A percentile compares a stretch with the other conserved stretches of the same genome.
Evolutionary conservation across 35 echinoderm and acorn worm species (phyloP).

Genomic region (Apostichopus parvimensis): DNA sequence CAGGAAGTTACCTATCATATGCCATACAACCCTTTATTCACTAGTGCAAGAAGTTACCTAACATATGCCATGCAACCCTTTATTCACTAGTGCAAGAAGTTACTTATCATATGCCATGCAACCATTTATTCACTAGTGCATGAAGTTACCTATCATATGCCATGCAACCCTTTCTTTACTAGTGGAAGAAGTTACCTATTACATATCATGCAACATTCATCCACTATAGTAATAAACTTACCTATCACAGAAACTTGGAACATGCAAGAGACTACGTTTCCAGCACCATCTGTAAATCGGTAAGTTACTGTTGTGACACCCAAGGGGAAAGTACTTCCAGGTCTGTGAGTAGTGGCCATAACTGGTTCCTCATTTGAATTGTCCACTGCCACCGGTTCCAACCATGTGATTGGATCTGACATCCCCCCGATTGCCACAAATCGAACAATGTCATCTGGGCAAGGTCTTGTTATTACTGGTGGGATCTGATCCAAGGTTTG

Average conservation of each 20-base stretch:
- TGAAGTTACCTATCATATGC: too few species aligned
- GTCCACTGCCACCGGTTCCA: neutral
- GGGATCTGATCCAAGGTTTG: neutral
- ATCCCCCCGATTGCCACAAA: neutral
- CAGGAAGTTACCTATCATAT: too few species aligned
- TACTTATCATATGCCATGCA: too few species aligned
- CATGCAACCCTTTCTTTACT: too few species aligned
- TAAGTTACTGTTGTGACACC: conserved; percentile 55
- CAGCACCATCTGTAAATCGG: conserved; percentile 54
- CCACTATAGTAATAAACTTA: neutral
- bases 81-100: too few species aligned
- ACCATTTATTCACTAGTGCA: too few species aligned
- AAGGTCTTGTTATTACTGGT: conserved; percentile 20
- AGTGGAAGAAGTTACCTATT: too few species aligned
- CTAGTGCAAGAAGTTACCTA: too few species aligned
- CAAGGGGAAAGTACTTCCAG: conserved; percentile 32
- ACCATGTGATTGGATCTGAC: neutral
- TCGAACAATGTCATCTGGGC: neutral
- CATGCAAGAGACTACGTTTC: conserved; percentile 38
- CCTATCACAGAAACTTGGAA: conserved; percentile 67
- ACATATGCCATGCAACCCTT: too few species aligned
- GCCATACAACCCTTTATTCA: too few species aligned
- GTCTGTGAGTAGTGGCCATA: conserved; percentile 47
- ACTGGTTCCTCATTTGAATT: neutral
- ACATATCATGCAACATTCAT: too few species aligned